Conservation (phyloP, 1,140 invertebrate species). For the Tetragonula clypearis region DNA sequence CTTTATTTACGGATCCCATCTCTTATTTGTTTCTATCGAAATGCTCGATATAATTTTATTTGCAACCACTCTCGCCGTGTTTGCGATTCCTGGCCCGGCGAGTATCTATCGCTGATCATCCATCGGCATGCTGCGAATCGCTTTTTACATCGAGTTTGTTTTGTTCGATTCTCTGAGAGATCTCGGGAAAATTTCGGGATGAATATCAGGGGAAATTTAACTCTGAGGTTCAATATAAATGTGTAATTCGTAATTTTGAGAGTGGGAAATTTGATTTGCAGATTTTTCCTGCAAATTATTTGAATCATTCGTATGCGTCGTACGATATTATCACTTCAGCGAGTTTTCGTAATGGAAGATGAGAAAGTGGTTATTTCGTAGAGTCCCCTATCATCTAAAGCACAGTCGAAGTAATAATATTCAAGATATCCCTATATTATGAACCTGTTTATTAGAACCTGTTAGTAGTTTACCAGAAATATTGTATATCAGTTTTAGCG, state of each 20-base stretch:
- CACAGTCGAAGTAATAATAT: background rate
- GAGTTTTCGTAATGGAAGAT: background rate
- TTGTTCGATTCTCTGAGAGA: too few species aligned
- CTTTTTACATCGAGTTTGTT: too few species aligned
- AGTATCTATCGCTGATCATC: background rate
- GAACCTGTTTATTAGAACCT: background rate
- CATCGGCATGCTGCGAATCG: background rate
- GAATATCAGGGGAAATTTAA: too few species aligned
- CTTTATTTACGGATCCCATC: constrained; percentile 21
- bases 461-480: background rate
- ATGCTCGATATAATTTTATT: constrained; percentile 31
- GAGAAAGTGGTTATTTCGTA: background rate
- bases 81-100: background rate
- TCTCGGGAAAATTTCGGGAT: too few species aligned
- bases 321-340: too few species aligned
- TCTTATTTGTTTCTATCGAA: constrained; percentile 2
- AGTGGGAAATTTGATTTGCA: background rate
- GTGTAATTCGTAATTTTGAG: background rate
- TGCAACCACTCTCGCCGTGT: constrained; percentile 7
- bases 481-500: too few species aligned
- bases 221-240: background rate
- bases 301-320: too few species aligned
- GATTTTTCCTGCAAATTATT: background rate
- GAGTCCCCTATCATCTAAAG: background rate
- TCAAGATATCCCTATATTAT: background rate